Evolutionary conservation across 2,113 vertebrate species (phyloP).

Genomic region (Columbina picui): DNA sequence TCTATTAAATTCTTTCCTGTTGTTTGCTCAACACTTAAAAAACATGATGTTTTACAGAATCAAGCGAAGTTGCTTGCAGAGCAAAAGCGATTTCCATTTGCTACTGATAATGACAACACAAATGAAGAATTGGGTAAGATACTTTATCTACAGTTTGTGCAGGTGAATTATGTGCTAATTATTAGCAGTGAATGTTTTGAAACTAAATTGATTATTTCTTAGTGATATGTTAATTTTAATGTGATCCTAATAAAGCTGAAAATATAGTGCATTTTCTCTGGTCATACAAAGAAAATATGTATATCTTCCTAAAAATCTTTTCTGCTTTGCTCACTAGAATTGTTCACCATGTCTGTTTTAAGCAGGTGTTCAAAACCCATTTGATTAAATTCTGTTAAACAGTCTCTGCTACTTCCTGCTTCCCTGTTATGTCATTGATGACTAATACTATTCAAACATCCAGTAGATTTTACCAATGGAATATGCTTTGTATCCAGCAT

Average conservation of each 20-base stretch:
- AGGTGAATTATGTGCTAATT: background rate
- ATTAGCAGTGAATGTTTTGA: background rate
- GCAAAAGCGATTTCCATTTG: slow-evolving; percentile 94
- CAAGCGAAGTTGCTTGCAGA: slow-evolving; percentile 93
- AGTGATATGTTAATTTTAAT: background rate
- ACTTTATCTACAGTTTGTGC: background rate
- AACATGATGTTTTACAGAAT: slow-evolving; percentile 76
- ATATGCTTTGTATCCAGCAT: background rate
- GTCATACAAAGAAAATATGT: background rate
- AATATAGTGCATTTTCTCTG: background rate
- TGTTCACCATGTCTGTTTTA: background rate
- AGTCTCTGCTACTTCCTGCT: background rate
- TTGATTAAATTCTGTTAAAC: background rate
- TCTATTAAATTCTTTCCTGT: background rate
- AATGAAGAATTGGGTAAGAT: slow-evolving; percentile 94
- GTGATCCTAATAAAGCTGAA: background rate
- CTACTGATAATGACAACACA: slow-evolving; percentile 87
- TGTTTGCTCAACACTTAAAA: slow-evolving; percentile 8
- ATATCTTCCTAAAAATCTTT: background rate
- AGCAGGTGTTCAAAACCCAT: background rate
- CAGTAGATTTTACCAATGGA: background rate
- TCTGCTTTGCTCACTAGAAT: background rate
- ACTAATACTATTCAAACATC: background rate
- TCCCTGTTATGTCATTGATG: background rate
- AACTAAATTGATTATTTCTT: background rate